phyloP scores from a whole-genome alignment of 92 coral and sea anemone genomes.

The Phenganax stokvisi region DNA sequence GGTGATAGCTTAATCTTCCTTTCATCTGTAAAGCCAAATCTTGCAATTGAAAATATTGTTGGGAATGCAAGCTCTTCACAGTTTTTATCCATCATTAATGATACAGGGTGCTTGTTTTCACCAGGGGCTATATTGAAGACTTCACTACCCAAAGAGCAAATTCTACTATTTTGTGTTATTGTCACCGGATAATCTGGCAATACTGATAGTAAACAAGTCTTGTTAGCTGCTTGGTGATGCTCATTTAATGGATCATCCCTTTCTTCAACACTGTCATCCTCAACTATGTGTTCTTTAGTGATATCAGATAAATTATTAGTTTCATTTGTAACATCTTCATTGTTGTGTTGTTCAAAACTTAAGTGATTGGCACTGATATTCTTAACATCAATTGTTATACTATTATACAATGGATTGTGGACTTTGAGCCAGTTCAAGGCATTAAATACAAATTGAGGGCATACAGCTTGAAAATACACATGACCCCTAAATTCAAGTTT shows the following conservation, averaged over 20 bases:
- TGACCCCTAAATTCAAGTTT: too few relatives aligned
- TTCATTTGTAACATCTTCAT: slow-evolving; percentile 8
- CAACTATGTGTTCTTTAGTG: too few relatives aligned
- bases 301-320: not conserved
- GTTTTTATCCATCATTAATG: not conserved
- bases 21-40: slow-evolving; percentile 50
- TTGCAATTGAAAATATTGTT: slow-evolving; percentile 54
- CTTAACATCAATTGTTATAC: not conserved
- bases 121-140: slow-evolving; percentile 49
- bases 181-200: slow-evolving; percentile 40
- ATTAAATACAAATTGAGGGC: too few relatives aligned
- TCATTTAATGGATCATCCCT: slow-evolving; percentile 56
- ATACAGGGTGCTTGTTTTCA: slow-evolving; percentile 34
- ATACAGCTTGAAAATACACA: too few relatives aligned
- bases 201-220: slow-evolving; percentile 50
- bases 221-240: slow-evolving; percentile 48
- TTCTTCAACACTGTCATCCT: slow-evolving; percentile 31
- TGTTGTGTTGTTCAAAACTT: not conserved
- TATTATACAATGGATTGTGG: slow-evolving; percentile 1
- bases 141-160: not conserved
- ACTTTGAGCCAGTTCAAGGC: not conserved
- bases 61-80: slow-evolving; percentile 54
- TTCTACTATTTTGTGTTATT: slow-evolving; percentile 24
- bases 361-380: not conserved
- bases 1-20: slow-evolving; percentile 30